phyloP scores from a whole-genome alignment of 2,888 invertebrate genomes.

The Aspidiotus destructor region DNA sequence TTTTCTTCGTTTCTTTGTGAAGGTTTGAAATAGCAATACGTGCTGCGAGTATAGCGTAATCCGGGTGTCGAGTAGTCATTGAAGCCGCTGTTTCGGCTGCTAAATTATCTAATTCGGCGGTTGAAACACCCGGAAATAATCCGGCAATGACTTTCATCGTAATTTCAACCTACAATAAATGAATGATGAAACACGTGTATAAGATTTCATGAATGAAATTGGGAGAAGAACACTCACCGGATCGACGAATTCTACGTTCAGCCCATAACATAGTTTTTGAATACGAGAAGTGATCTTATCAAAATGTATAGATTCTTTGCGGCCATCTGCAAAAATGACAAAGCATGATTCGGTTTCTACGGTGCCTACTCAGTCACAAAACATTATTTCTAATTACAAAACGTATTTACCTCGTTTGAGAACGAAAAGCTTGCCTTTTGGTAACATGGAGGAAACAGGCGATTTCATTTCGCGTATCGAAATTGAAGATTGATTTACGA shows the following conservation, averaged over 20 bases:
- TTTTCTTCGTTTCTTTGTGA: constrained; percentile 95
- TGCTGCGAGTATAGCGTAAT: constrained; percentile 82
- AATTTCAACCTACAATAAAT: constrained; percentile 55
- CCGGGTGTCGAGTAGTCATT: constrained; percentile 94
- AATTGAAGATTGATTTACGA: too few species aligned
- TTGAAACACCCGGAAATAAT: constrained; percentile 91
- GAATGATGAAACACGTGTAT: neutral
- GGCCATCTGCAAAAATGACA: constrained; percentile 56
- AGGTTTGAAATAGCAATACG: constrained; percentile 93
- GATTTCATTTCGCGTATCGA: too few species aligned
- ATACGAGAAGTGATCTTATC: constrained; percentile 97
- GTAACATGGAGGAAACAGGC: neutral
- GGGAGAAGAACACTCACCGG: constrained; percentile 58
- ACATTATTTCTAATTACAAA: neutral
- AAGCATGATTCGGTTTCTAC: neutral
- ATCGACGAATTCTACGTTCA: constrained; percentile 92
- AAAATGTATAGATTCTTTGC: constrained; percentile 84
- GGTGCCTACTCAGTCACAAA: neutral
- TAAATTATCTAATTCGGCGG: constrained; percentile 90
- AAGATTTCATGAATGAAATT: neutral
- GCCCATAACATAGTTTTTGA: constrained; percentile 85
- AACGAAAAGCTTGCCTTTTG: neutral
- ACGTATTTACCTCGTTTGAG: neutral
- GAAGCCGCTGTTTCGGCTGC: constrained; percentile 99
- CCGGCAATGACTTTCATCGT: constrained; percentile 89